Conservation (phyloP, 2,888 invertebrate genomes). For the Allacma fusca region DNA sequence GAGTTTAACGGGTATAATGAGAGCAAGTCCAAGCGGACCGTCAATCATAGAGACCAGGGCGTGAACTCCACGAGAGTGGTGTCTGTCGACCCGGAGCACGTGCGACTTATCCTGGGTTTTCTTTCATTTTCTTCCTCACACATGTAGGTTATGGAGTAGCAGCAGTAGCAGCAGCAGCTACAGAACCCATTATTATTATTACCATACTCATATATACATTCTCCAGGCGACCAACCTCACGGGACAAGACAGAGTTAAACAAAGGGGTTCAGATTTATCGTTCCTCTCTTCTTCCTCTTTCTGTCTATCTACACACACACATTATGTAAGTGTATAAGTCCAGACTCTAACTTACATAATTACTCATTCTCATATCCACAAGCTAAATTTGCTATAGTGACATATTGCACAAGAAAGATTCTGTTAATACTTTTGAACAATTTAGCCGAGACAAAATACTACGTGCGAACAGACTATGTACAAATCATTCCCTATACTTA, state of each 20-base stretch:
- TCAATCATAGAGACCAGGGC: constrained; percentile 53
- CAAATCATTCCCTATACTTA: no score
- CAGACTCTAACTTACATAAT: background rate
- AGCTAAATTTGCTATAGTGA: no score
- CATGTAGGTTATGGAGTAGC: no score
- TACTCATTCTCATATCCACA: no score
- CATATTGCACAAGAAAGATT: no score
- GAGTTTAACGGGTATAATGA: constrained; percentile 34
- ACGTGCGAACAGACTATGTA: no score
- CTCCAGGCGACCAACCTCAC: constrained; percentile 24
- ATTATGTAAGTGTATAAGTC: background rate
- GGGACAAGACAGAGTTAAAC: constrained; percentile 35
- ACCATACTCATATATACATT: background rate
- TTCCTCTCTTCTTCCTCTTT: constrained; percentile 30
- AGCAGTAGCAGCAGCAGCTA: no score
- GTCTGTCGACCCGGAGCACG: constrained; percentile 56
- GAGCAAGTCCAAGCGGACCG: constrained; percentile 47
- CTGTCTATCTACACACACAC: background rate
- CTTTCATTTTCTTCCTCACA: background rate
- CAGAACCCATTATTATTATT: constrained; percentile 2
- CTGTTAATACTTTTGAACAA: no score
- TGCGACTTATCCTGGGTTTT: constrained; percentile 47
- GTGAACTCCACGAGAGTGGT: constrained; percentile 53
- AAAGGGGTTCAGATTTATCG: constrained; percentile 55
- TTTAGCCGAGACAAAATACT: no score